Percentiles rank a stretch among this genome's conserved stretches.
Conservation (phyloP, 2,888 invertebrate species). For the Eupithecia subumbrata region DNA sequence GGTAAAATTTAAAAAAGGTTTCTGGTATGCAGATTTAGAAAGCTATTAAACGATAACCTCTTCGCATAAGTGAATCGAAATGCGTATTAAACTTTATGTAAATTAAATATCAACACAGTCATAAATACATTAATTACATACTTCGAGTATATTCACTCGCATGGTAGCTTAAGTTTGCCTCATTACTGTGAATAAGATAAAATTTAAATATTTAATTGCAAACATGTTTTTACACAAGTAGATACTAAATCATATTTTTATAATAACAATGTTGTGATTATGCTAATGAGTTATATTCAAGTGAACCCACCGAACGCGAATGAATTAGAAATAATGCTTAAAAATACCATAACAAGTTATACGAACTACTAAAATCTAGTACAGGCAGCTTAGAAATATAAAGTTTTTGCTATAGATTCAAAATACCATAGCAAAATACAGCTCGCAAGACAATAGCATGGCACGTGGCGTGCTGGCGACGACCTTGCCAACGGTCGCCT, state of each 20-base stretch:
- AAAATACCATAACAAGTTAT: neutral
- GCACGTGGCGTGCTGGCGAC: constrained; percentile 69
- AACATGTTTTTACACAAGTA: neutral
- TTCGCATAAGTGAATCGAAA: neutral
- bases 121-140: neutral
- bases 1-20: neutral
- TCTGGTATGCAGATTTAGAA: neutral
- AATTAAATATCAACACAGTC: constrained; percentile 2
- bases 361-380: neutral
- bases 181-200: neutral
- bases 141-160: neutral
- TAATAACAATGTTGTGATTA: constrained; percentile 1
- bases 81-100: neutral
- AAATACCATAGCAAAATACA: constrained; percentile 39
- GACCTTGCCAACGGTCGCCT: constrained; percentile 64
- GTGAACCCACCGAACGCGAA: neutral
- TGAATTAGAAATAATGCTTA: neutral
- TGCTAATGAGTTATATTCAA: constrained; percentile 1
- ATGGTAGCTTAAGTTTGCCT: constrained; percentile 3
- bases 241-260: constrained; percentile 3
- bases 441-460: constrained; percentile 56
- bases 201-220: constrained; percentile 1
- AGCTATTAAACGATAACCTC: constrained; percentile 1
- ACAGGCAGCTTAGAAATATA: neutral
- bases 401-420: neutral